A percentile compares a stretch with the other conserved stretches of the same genome.
These are phyloP conservation scores for Champsocephalus gunnari DNA, from an alignment of 2,797 vertebrate species.

Conservation along the genomic window DNA sequence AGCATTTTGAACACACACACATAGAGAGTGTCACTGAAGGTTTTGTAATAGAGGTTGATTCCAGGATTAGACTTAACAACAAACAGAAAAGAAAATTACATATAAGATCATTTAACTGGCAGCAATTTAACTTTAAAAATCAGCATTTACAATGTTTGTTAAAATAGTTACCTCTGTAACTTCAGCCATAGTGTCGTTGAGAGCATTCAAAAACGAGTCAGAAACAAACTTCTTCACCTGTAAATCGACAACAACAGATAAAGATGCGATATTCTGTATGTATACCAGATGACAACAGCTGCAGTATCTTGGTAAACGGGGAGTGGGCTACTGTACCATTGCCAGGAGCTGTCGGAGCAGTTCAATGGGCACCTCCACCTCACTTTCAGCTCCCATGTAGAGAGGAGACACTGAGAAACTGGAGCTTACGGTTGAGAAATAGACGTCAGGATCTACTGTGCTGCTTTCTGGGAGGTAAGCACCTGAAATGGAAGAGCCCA, in stretches of 20 bases:
- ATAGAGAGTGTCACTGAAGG: slow-evolving; percentile 94
- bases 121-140: background rate
- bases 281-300: background rate
- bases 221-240: slow-evolving; percentile 93
- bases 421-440: slow-evolving; percentile 95
- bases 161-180: slow-evolving; percentile 85
- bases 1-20: slow-evolving; percentile 98
- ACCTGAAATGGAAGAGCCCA: slow-evolving; percentile 70
- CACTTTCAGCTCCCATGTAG: slow-evolving; percentile 87
- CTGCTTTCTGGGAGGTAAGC: slow-evolving; percentile 90
- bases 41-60: slow-evolving; percentile 89
- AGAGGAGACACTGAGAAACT: slow-evolving; percentile 96
- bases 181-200: slow-evolving; percentile 87
- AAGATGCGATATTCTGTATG: background rate
- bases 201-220: slow-evolving; percentile 89
- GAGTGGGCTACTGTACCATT: slow-evolving; percentile 83
- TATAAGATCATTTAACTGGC: slow-evolving; percentile 22
- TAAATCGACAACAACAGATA: background rate
- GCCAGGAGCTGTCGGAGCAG: slow-evolving; percentile 89
- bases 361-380: slow-evolving; percentile 90
- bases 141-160: background rate
- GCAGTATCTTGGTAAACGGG: background rate
- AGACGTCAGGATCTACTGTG: slow-evolving; percentile 91
- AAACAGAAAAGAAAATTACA: slow-evolving; percentile 39
- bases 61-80: slow-evolving; percentile 84